Percentiles rank a stretch among this genome's conserved stretches.
These are phyloP conservation scores for Lutjanus erythropterus DNA, from an alignment of 2,113 vertebrate genomes.

Conservation along the genomic window DNA sequence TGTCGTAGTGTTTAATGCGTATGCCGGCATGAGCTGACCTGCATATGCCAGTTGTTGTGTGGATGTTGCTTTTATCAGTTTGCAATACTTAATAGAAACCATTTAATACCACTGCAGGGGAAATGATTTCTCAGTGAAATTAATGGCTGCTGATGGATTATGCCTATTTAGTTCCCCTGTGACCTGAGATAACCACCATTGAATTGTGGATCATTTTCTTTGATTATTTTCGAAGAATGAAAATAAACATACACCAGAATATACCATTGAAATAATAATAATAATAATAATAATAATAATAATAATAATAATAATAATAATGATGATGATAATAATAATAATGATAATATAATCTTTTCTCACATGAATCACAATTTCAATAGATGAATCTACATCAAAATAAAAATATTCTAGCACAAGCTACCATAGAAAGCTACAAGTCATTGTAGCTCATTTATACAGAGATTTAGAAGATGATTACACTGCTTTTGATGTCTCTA, in stretches of 20 bases:
- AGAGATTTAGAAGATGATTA: neutral
- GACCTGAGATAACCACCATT: neutral
- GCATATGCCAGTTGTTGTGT: conserved; percentile 26
- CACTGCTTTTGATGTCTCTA: neutral
- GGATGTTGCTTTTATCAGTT: conserved; percentile 25
- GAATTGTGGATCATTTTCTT: neutral
- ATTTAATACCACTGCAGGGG: conserved; percentile 24
- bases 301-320: too few species aligned
- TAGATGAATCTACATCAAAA: neutral
- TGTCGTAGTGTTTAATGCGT: conserved; percentile 15
- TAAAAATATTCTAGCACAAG: neutral
- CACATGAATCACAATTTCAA: neutral
- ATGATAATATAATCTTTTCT: neutral
- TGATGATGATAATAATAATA: too few species aligned
- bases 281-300: too few species aligned
- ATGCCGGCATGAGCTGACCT: conserved; percentile 25
- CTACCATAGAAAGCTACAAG: neutral
- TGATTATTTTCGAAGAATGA: neutral
- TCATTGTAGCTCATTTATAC: neutral
- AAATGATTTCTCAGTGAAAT: conserved; percentile 23
- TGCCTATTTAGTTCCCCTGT: neutral
- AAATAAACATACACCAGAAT: too few species aligned
- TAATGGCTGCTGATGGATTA: conserved; percentile 33
- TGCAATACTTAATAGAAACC: conserved; percentile 1
- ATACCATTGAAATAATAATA: too few species aligned